phyloP scores from a whole-genome alignment of 1,140 invertebrate species.

The Teleopsis dalmanni region DNA sequence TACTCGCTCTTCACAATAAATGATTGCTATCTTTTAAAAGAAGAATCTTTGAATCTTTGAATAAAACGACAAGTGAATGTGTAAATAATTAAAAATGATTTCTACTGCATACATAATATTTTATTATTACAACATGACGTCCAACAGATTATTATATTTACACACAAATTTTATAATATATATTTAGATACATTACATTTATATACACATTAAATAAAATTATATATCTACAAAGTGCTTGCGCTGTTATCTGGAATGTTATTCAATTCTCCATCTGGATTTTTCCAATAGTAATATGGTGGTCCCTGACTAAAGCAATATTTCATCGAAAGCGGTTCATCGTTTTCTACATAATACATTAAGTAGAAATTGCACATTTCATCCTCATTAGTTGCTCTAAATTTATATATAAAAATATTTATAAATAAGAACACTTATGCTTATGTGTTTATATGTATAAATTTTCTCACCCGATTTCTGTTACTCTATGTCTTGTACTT shows the following conservation, averaged over 20 bases:
- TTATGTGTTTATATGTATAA: no score
- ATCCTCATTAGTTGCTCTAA: constrained; percentile 77
- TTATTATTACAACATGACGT: no score
- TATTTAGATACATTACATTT: no score
- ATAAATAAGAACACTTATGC: not conserved
- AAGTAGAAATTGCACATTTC: constrained; percentile 99
- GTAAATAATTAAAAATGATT: no score
- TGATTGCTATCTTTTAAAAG: no score
- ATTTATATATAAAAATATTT: not conserved
- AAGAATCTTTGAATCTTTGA: no score
- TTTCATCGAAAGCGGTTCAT: constrained; percentile 68
- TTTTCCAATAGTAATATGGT: constrained; percentile 72
- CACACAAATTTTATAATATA: no score
- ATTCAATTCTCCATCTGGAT: constrained; percentile 54
- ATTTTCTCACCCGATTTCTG: constrained; percentile 71
- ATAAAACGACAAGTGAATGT: no score
- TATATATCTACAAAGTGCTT: constrained; percentile 44
- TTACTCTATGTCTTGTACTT: constrained; percentile 56
- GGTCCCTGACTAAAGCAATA: constrained; percentile 81
- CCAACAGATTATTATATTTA: no score
- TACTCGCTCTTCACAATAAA: no score
- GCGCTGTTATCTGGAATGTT: constrained; percentile 75
- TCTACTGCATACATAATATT: no score
- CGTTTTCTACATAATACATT: constrained; percentile 93
- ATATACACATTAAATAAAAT: no score